phyloP scores from a whole-genome alignment of 2,113 vertebrate species.

The Chascanopsetta lugubris region DNA sequence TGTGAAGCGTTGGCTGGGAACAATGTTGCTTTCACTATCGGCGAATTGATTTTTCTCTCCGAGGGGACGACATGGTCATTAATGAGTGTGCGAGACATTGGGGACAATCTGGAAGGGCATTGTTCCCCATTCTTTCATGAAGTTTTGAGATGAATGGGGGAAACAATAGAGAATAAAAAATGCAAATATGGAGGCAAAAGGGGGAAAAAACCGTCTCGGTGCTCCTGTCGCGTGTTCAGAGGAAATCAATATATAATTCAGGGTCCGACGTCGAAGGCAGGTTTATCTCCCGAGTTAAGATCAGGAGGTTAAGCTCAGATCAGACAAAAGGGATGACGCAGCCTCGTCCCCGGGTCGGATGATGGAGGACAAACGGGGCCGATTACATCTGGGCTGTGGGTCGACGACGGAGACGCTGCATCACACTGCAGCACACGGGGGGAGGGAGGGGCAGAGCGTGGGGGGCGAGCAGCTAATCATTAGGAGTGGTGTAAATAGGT shows the following conservation, averaged over 20 bases:
- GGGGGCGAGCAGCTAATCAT: no score
- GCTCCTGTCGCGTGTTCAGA: no score
- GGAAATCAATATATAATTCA: conserved; percentile 3
- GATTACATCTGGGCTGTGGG: conserved; percentile 41
- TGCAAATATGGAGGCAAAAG: neutral
- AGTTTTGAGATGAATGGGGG: neutral
- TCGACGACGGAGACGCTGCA: conserved; percentile 37
- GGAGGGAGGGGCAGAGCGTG: no score
- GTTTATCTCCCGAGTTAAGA: neutral
- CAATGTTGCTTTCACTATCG: neutral
- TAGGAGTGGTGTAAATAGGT: no score
- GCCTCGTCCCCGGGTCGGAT: conserved; percentile 3
- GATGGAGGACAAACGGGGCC: conserved; percentile 31
- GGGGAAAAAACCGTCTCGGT: neutral
- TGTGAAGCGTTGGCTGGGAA: neutral
- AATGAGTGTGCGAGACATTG: neutral
- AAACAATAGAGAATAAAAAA: neutral
- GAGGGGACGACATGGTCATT: neutral
- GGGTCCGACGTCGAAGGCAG: neutral
- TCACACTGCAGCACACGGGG: conserved; percentile 51
- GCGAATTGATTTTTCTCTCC: neutral
- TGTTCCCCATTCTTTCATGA: neutral
- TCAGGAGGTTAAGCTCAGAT: conserved; percentile 23
- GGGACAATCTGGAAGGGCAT: neutral
- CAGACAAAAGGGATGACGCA: conserved; percentile 15